Conservation (phyloP, 2,888 invertebrate genomes). For the Unio delphinus region DNA sequence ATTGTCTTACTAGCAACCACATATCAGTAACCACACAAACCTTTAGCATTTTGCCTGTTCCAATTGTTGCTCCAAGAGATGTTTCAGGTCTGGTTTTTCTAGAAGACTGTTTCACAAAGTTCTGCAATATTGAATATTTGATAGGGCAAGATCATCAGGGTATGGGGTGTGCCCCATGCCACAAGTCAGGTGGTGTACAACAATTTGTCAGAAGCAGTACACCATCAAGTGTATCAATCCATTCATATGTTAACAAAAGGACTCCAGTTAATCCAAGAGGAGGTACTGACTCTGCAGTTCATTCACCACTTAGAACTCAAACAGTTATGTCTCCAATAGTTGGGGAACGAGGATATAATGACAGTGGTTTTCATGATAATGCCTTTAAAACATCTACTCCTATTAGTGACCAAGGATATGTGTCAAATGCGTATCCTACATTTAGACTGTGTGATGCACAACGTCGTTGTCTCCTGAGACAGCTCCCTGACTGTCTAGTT, state of each 20-base stretch:
- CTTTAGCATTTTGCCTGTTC: conserved; percentile 67
- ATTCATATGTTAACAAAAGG: background rate
- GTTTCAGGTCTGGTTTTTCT: conserved; percentile 59
- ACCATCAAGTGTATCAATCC: too few relatives aligned
- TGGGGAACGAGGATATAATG: conserved; percentile 45
- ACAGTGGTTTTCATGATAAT: conserved; percentile 63
- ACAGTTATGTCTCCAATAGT: conserved; percentile 57
- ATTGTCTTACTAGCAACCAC: conserved; percentile 59
- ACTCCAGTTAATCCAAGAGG: conserved; percentile 2
- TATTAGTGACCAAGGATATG: conserved; percentile 31
- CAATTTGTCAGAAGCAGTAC: too few relatives aligned
- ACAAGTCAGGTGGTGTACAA: too few relatives aligned
- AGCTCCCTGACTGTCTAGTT: conserved; percentile 67
- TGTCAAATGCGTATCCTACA: conserved; percentile 10
- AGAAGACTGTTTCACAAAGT: conserved; percentile 65
- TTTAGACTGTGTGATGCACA: conserved; percentile 47
- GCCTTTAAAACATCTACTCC: conserved; percentile 66
- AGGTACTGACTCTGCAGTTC: conserved; percentile 34
- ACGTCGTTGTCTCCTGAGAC: conserved; percentile 62
- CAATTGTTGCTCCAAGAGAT: conserved; percentile 55
- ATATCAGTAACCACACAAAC: conserved; percentile 66
- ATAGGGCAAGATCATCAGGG: conserved; percentile 39
- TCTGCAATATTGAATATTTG: conserved; percentile 64
- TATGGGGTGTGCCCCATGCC: background rate
- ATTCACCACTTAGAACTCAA: conserved; percentile 24